Conservation (phyloP, 2,797 vertebrate genomes). For the Melanotaenia maccullochi region DNA sequence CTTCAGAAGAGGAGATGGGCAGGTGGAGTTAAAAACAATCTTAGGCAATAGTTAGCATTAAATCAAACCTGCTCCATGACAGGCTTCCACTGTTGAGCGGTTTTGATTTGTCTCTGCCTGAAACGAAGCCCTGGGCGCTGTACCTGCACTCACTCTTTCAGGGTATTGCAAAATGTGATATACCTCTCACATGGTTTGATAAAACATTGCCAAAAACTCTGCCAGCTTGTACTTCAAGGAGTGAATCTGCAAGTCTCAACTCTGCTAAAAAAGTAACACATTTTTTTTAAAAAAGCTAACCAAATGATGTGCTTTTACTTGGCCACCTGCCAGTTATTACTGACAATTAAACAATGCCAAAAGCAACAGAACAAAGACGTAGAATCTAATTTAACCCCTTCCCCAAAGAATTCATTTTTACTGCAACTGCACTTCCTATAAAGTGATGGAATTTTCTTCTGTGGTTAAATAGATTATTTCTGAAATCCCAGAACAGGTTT, state of each 20-base stretch:
- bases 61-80: constrained; percentile 56
- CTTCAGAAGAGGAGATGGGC: constrained; percentile 41
- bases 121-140: constrained; percentile 64
- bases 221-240: constrained; percentile 51
- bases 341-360: constrained; percentile 45
- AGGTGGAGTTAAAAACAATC: constrained; percentile 64
- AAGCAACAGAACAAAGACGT: constrained; percentile 31
- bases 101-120: constrained; percentile 69
- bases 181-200: constrained; percentile 62
- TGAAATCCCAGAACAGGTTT: constrained; percentile 39
- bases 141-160: constrained; percentile 67
- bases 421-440: constrained; percentile 37
- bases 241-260: constrained; percentile 34
- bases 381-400: constrained; percentile 47
- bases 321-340: constrained; percentile 37
- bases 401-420: constrained; percentile 33
- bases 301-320: constrained; percentile 43
- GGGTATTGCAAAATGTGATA: constrained; percentile 63
- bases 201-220: constrained; percentile 56
- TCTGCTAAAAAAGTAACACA: constrained; percentile 30
- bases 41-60: constrained; percentile 69
- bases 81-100: constrained; percentile 58
- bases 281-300: constrained; percentile 30
- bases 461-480: constrained; percentile 45
- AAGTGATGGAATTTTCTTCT: constrained; percentile 34